Base-by-base conservation (phyloP, 2,888 invertebrate genomes). In the Plusia festucae region DNA sequence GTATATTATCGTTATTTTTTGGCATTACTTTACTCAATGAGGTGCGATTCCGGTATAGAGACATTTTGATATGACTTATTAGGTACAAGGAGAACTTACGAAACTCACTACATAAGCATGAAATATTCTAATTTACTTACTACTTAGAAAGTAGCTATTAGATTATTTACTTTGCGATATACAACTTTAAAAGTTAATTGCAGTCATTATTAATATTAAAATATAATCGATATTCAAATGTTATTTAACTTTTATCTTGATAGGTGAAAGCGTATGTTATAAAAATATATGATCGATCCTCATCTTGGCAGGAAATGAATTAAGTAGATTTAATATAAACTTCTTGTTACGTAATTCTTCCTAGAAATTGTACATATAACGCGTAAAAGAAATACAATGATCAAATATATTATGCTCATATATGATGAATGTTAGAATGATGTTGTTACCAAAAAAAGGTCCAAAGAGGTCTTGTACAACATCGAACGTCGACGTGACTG, bases 401-500 rank as follows among this genome's bases (percentile, higher is more conserved):
- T 49, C 18, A 20, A 49, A 49, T 49, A 49, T 49, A n/a, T n/a
- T n/a, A 20, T 20, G 46, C 18, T 49, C 16, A 4, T 20, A 53
- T 54, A 61, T n/a, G n/a, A n/a, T n/a, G 52, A 62, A 73, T 40
- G 27, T 69, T 61, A 53, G 53, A 65, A 64, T 76, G 63, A 61
- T 63, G 54, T 63, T 52, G 34, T 62, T 65, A 65, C 55, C 56
- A 62, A 70, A 76, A n/a, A 78, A 64, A 64, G 73, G 63, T 20
- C 65, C 30, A 54, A 66, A 68, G 76, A 70, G 60, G 70, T 67
- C 51, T 59, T 30, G 57, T 67, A 49, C 56, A 63, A 76, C 77
- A 62, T 27, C 49, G 58, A 58, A 65, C 49, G 58, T 49, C 53
- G 62, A 78, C 78, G 80, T 78, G 78, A 79, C 73, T 62, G 68